phyloP scores from a whole-genome alignment of 2,113 vertebrate species.

The Seriola rivoliana region DNA sequence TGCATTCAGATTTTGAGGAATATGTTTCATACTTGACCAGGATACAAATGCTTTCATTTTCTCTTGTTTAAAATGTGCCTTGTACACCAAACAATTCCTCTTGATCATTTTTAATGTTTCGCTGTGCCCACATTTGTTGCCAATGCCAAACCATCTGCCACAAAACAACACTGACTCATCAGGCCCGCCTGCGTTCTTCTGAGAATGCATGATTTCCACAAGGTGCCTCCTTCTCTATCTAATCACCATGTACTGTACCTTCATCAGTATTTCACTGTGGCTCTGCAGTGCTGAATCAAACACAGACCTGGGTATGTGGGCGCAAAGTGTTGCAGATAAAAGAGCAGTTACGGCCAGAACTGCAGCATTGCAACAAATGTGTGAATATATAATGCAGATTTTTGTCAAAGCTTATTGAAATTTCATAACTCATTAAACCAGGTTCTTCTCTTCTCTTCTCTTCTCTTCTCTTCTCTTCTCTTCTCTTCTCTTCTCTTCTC shows the following conservation, averaged over 20 bases:
- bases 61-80: slow-evolving; percentile 15
- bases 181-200: slow-evolving; percentile 54
- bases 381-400: background rate
- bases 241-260: slow-evolving; percentile 39
- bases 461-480: background rate
- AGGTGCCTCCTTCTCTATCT: slow-evolving; percentile 57
- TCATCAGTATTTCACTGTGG: slow-evolving; percentile 16
- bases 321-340: slow-evolving; percentile 44
- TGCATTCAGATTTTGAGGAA: background rate
- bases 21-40: background rate
- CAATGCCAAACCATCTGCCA: slow-evolving; percentile 74
- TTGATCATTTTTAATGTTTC: slow-evolving; percentile 45
- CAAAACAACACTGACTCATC: slow-evolving; percentile 72
- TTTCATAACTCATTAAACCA: background rate
- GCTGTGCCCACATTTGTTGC: slow-evolving; percentile 60
- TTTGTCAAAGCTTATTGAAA: slow-evolving; percentile 1
- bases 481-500: background rate
- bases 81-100: slow-evolving; percentile 22
- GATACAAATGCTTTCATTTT: background rate
- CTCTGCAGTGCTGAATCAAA: slow-evolving; percentile 46
- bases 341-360: slow-evolving; percentile 29
- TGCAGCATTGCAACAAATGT: background rate
- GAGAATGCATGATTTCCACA: slow-evolving; percentile 60
- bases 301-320: slow-evolving; percentile 42
- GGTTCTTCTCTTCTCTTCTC: background rate